Base-by-base conservation (phyloP, 2,113 vertebrate genomes). In the Lamprotornis superbus region DNA sequence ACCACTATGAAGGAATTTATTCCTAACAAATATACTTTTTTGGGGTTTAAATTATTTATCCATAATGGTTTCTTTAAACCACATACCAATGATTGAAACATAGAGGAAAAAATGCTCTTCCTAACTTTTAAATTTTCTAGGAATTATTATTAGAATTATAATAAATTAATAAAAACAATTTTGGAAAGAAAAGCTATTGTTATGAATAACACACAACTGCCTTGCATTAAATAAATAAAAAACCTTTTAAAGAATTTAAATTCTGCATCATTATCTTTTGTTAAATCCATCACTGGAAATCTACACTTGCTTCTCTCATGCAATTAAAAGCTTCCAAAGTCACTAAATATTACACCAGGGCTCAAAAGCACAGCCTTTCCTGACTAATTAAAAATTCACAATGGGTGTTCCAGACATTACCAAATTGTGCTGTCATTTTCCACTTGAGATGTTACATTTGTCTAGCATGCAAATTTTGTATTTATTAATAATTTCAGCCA, bases 351-450 rank as follows among this genome's bases (percentile, higher is more conserved):
- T 67, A 50, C 13, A 82, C 23, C 75, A 73, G 8, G 24, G 44
- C 65, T 44, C 47, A 83, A 83, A 49, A 59, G 35, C 27, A 61
- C 47, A 75, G 55, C 18, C 55, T 78, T 85, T 89, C 39, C 53
- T 52, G 23, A 68, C 49, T 73, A 67, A 94, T 69, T 60, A 77
- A 83, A 95, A 94, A 90, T 67, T 87, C 87, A 93, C 73, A 67
- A 8, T 10, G 60, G 28, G n/a, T 81, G 42, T 82, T 46, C 40
- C 27, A 44, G 76, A 55, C 73, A 70, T 50, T 81, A 77, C 27
- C n/a, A 19, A 85, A 78, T 37, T 65, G 53, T 83, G 28, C 15
- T 50, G 50, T 81, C 75, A 76, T 84, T 91, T 71, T 93, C 39
- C 25, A 81, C 50, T 46, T 55, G 53, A 89, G 57, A 68, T 53